Percentiles rank a stretch among this genome's conserved stretches.
phyloP scores from a whole-genome alignment of 2,797 vertebrate genomes.

The Amniataba percoides region DNA sequence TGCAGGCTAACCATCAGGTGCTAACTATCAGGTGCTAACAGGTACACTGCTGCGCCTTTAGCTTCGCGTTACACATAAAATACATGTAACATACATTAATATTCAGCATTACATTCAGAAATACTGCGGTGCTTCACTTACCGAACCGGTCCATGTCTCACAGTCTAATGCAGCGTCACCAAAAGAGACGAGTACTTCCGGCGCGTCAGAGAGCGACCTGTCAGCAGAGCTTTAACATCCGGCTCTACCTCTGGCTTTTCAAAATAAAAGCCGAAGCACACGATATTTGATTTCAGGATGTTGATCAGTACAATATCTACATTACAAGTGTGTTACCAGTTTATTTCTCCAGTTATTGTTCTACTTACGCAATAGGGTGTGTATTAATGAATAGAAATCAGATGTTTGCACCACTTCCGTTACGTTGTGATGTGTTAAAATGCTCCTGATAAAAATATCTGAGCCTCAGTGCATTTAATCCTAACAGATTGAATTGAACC shows the following conservation, averaged over 20 bases:
- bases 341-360: not conserved
- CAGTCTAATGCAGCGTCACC: conserved; percentile 87
- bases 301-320: not conserved
- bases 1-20: no score
- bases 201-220: conserved; percentile 49
- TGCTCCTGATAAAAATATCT: not conserved
- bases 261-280: conserved; percentile 47
- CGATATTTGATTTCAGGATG: not conserved
- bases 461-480: not conserved
- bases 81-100: not conserved
- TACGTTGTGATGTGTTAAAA: not conserved
- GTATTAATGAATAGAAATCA: no score
- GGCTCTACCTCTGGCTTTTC: conserved; percentile 27
- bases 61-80: no score
- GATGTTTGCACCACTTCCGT: not conserved
- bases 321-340: not conserved
- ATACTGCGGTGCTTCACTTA: conserved; percentile 72
- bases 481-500: not conserved
- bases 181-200: conserved; percentile 80
- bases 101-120: no score
- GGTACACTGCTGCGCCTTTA: no score
- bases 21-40: no score
- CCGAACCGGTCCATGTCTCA: conserved; percentile 84
- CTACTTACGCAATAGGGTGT: not conserved
- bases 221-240: conserved; percentile 44